Conservation (phyloP, 1,140 invertebrate genomes). For the Sycobia sp. region DNA sequence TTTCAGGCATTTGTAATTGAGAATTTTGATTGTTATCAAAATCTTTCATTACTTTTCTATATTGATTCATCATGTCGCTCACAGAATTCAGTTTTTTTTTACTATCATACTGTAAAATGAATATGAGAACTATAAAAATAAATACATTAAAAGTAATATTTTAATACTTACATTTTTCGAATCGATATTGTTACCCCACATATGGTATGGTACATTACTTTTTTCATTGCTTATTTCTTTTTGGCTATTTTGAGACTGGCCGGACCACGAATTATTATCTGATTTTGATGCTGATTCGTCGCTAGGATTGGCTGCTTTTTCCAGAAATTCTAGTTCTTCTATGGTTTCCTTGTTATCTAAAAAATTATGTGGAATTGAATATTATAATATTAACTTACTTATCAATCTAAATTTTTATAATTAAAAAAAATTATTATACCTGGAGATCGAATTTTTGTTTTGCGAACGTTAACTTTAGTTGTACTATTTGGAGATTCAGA, state of each 20-base stretch:
- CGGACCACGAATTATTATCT: too few relatives aligned
- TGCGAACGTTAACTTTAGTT: too few relatives aligned
- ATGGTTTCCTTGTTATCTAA: slow-evolving; percentile 1
- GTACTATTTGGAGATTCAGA: neutral
- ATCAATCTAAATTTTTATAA: neutral
- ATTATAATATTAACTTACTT: too few relatives aligned
- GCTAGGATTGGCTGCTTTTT: slow-evolving; percentile 21
- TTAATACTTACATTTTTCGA: too few relatives aligned
- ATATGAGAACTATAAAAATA: too few relatives aligned
- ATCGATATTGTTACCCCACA: neutral
- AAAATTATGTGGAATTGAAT: too few relatives aligned
- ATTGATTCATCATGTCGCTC: neutral
- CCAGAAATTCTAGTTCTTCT: slow-evolving; percentile 6
- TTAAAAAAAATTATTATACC: slow-evolving; percentile 1
- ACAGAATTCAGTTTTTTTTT: neutral
- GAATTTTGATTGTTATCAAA: too few relatives aligned
- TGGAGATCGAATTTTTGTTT: slow-evolving; percentile 4
- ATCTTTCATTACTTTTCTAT: slow-evolving; percentile 3
- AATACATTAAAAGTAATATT: too few relatives aligned
- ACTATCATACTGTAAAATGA: neutral
- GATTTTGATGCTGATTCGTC: slow-evolving; percentile 4
- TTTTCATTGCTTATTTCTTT: neutral
- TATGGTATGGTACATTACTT: neutral
- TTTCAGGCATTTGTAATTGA: neutral
- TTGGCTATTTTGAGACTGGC: neutral